Percentiles rank a stretch among this genome's conserved stretches.
Evolutionary conservation across 2,113 vertebrate species (phyloP).

Genomic region (Aleadryas rufinucha): DNA sequence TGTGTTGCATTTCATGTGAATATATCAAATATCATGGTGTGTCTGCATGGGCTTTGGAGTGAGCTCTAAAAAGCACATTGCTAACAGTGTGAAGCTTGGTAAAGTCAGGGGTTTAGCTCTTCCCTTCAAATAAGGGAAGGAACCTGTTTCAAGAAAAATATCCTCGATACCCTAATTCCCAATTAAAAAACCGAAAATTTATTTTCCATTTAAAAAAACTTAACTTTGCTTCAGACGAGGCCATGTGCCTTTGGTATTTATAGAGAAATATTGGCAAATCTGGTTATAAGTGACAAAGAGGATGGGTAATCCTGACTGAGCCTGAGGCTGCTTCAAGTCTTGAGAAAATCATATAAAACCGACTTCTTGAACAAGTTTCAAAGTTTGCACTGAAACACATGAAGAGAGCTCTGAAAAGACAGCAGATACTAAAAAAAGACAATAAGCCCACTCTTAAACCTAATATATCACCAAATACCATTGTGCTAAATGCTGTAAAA

Average conservation of each 20-base stretch:
- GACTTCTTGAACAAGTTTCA: background rate
- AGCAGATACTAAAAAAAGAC: background rate
- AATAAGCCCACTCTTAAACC: background rate
- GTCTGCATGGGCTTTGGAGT: background rate
- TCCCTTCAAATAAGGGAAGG: background rate
- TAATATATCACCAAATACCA: background rate
- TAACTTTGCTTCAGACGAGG: background rate
- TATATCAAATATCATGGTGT: background rate
- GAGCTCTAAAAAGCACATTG: background rate
- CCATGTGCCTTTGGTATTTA: background rate
- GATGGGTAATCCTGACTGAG: background rate
- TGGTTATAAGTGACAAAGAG: background rate
- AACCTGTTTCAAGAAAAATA: background rate
- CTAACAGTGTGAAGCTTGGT: background rate
- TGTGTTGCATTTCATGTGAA: background rate
- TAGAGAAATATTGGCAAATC: background rate
- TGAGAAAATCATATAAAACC: slow-evolving; percentile 1
- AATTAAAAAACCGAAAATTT: background rate
- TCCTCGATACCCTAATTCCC: background rate
- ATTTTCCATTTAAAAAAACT: background rate
- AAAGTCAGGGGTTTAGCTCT: background rate
- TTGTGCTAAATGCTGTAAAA: background rate
- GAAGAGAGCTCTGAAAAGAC: background rate
- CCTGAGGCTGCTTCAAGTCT: background rate
- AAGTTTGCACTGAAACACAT: background rate